These are phyloP conservation scores for Samia ricini DNA, from an alignment of 1,140 invertebrate species.

Conservation along the genomic window DNA sequence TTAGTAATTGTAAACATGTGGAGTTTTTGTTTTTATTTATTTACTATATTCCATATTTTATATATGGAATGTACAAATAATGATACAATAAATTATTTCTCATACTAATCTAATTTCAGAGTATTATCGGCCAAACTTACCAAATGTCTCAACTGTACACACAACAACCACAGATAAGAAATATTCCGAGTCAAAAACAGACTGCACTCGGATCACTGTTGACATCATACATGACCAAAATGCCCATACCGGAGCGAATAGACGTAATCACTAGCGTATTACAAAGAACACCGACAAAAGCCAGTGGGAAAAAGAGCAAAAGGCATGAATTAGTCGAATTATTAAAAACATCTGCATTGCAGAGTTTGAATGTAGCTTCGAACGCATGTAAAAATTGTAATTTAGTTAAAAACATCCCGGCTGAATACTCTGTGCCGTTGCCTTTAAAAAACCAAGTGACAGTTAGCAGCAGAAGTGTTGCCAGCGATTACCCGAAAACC, in stretches of 20 bases:
- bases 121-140: constrained; percentile 20
- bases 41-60: too few relatives aligned
- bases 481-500: neutral
- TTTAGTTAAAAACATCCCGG: neutral
- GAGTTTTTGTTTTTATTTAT: too few relatives aligned
- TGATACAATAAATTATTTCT: neutral
- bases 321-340: constrained; percentile 29
- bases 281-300: constrained; percentile 23
- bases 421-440: constrained; percentile 6
- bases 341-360: constrained; percentile 34
- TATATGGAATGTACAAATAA: too few relatives aligned
- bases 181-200: constrained; percentile 18
- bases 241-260: constrained; percentile 17
- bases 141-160: constrained; percentile 13
- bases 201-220: neutral
- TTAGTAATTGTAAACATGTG: too few relatives aligned
- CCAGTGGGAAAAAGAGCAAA: constrained; percentile 14
- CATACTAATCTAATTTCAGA: constrained; percentile 28
- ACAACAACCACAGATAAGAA: constrained; percentile 20
- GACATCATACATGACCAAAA: constrained; percentile 2
- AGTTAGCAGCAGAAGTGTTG: neutral
- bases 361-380: constrained; percentile 27
- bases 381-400: constrained; percentile 17
- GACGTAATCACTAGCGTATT: constrained; percentile 10
- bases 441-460: constrained; percentile 17